These are phyloP conservation scores for Eupeodes latifasciatus DNA, from an alignment of 2,888 invertebrate species.

Conservation along the genomic window DNA sequence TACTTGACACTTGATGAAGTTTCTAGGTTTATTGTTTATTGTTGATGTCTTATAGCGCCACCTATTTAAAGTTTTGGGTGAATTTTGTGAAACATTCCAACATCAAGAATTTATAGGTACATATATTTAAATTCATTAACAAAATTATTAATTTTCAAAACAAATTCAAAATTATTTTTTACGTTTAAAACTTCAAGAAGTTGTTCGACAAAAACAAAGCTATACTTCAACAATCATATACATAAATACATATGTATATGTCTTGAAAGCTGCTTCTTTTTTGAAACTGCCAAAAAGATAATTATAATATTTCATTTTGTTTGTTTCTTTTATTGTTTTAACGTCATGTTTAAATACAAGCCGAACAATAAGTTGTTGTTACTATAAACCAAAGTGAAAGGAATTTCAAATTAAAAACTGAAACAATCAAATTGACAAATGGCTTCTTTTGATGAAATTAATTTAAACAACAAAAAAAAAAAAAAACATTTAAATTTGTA, in stretches of 20 bases:
- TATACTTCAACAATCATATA: neutral
- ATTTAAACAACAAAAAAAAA: neutral
- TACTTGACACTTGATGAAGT: slow-evolving; percentile 73
- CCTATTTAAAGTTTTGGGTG: neutral
- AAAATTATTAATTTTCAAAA: too few species aligned
- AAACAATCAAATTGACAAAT: slow-evolving; percentile 26
- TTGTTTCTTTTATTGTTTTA: neutral
- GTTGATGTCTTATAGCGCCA: slow-evolving; percentile 63
- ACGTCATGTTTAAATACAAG: neutral
- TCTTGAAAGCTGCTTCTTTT: neutral
- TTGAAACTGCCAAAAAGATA: neutral
- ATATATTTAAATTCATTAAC: too few species aligned
- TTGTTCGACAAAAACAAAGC: too few species aligned
- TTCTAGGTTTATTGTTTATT: slow-evolving; percentile 62
- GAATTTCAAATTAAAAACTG: neutral
- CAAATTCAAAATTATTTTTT: too few species aligned
- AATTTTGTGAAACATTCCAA: too few species aligned
- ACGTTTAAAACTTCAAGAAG: too few species aligned
- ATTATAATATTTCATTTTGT: neutral
- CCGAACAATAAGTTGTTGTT: neutral
- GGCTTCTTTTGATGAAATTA: neutral
- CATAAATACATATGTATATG: neutral
- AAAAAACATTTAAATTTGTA: neutral
- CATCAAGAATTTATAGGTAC: too few species aligned
- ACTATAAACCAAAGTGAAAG: slow-evolving; percentile 5